Percentiles rank a stretch among this genome's conserved stretches.
Conservation (phyloP, 2,797 vertebrate genomes). For the Syndactyla subalaris region DNA sequence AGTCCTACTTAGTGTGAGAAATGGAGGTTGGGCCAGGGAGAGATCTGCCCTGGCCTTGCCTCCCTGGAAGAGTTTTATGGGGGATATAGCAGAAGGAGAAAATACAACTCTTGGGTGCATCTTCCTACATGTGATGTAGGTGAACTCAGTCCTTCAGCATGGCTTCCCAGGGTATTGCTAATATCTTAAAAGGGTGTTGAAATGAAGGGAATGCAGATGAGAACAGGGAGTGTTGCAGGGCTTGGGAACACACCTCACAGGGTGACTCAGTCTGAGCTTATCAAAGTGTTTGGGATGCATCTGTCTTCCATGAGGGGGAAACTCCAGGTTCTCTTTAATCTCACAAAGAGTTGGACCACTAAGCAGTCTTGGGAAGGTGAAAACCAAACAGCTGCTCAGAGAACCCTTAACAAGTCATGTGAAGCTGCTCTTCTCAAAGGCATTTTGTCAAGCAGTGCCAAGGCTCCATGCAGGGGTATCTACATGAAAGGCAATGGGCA, state of each 20-base stretch:
- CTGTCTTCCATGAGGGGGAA: neutral
- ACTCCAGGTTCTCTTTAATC: neutral
- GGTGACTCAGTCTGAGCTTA: neutral
- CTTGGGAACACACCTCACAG: neutral
- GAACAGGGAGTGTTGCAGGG: neutral
- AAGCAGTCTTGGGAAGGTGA: neutral
- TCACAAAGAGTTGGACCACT: neutral
- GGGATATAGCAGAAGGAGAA: neutral
- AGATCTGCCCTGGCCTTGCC: neutral
- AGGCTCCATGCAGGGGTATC: neutral
- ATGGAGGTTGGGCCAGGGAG: neutral
- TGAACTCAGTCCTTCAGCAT: neutral
- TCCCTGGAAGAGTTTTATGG: neutral
- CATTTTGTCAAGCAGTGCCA: neutral
- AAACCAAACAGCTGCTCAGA: neutral
- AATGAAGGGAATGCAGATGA: neutral
- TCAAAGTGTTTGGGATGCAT: neutral
- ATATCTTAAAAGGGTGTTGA: neutral
- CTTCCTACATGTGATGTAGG: rapidly evolving
- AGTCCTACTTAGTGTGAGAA: neutral
- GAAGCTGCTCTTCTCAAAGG: neutral
- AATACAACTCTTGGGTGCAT: neutral
- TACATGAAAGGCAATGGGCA: neutral
- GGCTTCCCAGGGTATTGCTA: neutral
- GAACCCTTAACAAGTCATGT: neutral